Evolutionary conservation across 2,113 vertebrate genomes (phyloP).

Genomic region (Sebastes schlegelii): DNA sequence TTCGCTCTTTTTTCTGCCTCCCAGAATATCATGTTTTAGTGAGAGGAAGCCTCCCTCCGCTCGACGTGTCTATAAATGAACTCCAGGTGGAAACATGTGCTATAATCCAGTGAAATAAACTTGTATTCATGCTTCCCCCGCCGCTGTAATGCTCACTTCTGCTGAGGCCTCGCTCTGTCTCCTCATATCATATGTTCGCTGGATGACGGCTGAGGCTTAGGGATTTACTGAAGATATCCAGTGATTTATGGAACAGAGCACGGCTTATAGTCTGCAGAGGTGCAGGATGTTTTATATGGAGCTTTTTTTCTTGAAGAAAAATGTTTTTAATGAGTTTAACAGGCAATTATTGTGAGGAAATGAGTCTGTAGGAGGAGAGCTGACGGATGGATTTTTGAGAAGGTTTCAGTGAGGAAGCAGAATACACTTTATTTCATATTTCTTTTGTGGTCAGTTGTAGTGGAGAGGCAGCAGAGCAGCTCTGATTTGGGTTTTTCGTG

Average conservation of each 20-base stretch:
- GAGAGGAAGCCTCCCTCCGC: conserved; percentile 25
- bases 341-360: conserved; percentile 10
- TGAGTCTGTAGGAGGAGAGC: neutral
- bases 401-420: neutral
- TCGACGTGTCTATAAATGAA: conserved; percentile 39
- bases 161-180: conserved; percentile 19
- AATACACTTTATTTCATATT: neutral
- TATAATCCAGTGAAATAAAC: conserved; percentile 41
- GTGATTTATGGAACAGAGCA: conserved; percentile 33
- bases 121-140: neutral
- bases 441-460: conserved; percentile 5
- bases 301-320: neutral
- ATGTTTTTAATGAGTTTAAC: conserved; percentile 21
- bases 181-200: conserved; percentile 18
- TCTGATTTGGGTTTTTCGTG: conserved; percentile 4
- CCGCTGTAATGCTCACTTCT: neutral
- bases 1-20: neutral
- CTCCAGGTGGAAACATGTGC: conserved; percentile 58
- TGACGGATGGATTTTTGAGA: neutral
- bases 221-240: conserved; percentile 44
- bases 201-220: conserved; percentile 32
- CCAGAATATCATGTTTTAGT: conserved; percentile 17
- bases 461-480: conserved; percentile 7
- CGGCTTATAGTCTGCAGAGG: conserved; percentile 4
- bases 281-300: neutral